A percentile compares a stretch with the other conserved stretches of the same genome.
These are phyloP conservation scores for Dendrophyllia cribrosa DNA, from an alignment of 64 coral and sea anemone species.

Conservation along the genomic window DNA sequence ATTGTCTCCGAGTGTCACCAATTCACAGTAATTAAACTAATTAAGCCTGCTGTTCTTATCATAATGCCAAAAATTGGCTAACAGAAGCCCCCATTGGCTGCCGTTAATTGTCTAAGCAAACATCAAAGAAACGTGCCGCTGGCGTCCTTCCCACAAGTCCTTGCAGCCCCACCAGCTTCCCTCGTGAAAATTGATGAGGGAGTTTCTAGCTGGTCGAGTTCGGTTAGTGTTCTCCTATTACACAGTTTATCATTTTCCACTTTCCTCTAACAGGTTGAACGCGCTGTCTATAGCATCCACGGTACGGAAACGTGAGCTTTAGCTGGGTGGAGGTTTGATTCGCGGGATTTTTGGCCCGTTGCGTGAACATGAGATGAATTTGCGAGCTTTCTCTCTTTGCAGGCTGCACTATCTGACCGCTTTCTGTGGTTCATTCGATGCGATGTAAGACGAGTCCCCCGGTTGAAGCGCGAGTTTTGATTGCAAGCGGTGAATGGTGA, in stretches of 20 bases:
- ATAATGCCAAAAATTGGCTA: slow-evolving; percentile 82
- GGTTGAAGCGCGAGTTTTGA: slow-evolving; percentile 99
- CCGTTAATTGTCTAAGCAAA: slow-evolving; percentile 61
- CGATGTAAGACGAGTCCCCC: slow-evolving; percentile 94
- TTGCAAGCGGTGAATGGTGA: slow-evolving; percentile 99
- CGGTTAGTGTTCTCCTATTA: slow-evolving; percentile 97
- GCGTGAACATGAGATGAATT: slow-evolving; percentile 37
- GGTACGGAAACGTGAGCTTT: slow-evolving; percentile 66
- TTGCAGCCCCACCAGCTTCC: slow-evolving; percentile 79
- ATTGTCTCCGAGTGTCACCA: slow-evolving; percentile 99
- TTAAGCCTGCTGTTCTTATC: slow-evolving; percentile 93
- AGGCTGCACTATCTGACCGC: slow-evolving; percentile 9
- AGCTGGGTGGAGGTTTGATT: slow-evolving; percentile 45
- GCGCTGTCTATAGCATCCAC: slow-evolving; percentile 62
- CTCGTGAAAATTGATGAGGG: slow-evolving; percentile 90
- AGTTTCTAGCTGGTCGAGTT: slow-evolving; percentile 77
- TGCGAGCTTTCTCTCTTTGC: slow-evolving; percentile 41
- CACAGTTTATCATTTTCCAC: slow-evolving; percentile 97
- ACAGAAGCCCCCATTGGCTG: slow-evolving; percentile 67
- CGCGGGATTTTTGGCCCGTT: not conserved
- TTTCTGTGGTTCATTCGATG: slow-evolving; percentile 35
- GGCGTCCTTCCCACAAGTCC: slow-evolving; percentile 67
- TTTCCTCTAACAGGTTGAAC: slow-evolving; percentile 68
- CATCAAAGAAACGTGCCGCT: slow-evolving; percentile 86
- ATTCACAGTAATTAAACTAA: slow-evolving; percentile 99